Conservation (phyloP, 2,797 vertebrate species). For the Lerista edwardsae region DNA sequence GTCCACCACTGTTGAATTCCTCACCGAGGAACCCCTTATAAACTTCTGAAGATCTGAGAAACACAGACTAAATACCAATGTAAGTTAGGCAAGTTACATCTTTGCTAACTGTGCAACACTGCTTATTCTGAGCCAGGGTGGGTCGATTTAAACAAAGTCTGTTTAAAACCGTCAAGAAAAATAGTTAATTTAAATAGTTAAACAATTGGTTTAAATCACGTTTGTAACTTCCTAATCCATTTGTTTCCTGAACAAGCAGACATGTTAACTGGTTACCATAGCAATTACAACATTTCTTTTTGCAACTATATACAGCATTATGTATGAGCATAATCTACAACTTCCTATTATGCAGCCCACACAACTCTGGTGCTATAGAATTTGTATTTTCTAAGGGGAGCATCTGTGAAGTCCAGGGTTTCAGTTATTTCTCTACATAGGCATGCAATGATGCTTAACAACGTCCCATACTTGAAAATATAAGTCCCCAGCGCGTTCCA, state of each 20-base stretch:
- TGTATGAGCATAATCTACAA: not conserved
- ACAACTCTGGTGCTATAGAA: not conserved
- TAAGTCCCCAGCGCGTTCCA: not conserved
- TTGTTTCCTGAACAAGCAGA: not conserved
- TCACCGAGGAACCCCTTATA: not conserved
- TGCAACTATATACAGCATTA: not conserved
- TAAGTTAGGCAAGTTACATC: not conserved
- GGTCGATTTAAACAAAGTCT: not conserved
- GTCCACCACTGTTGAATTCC: not conserved
- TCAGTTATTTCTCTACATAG: not conserved
- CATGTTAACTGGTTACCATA: conserved; percentile 1
- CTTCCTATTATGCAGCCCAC: not conserved
- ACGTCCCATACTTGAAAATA: not conserved
- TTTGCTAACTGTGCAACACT: not conserved
- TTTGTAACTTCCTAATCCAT: not conserved
- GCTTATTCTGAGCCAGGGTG: not conserved
- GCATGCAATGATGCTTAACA: not conserved
- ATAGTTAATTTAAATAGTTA: not conserved
- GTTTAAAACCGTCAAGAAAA: not conserved
- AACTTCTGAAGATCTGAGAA: not conserved
- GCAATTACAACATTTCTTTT: not conserved
- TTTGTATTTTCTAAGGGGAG: not conserved
- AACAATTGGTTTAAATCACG: not conserved
- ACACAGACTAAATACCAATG: not conserved
- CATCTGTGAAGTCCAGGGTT: too few relatives aligned